Conservation (phyloP, 2,888 invertebrate genomes). For the Coelopa pilipes region DNA sequence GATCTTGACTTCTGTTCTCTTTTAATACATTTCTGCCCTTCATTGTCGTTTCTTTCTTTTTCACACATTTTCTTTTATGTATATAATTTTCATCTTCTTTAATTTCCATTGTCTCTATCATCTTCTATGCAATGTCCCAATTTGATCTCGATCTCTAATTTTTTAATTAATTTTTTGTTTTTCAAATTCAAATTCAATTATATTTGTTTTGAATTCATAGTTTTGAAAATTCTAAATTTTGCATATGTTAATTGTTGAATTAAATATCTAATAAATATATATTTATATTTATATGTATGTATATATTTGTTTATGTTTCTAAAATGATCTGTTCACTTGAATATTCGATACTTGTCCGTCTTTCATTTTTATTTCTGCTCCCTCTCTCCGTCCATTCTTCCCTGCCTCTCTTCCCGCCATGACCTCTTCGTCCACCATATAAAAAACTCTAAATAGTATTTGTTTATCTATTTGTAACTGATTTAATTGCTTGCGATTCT, state of each 20-base stretch:
- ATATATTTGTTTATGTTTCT: background rate
- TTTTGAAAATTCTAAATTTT: slow-evolving; percentile 21
- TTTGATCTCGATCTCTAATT: background rate
- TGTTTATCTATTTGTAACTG: too few species aligned
- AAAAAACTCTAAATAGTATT: background rate
- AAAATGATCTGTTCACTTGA: background rate
- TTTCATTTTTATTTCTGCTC: background rate
- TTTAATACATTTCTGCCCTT: slow-evolving; percentile 9
- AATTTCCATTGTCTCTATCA: background rate
- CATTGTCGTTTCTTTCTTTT: slow-evolving; percentile 15
- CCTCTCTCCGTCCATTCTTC: background rate
- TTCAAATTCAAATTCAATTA: background rate
- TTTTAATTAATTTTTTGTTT: background rate
- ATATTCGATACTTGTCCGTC: background rate
- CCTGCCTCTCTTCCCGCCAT: background rate
- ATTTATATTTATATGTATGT: background rate
- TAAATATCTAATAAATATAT: slow-evolving; percentile 26
- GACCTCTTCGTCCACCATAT: background rate
- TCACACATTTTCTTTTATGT: slow-evolving; percentile 7
- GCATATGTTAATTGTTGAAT: slow-evolving; percentile 25
- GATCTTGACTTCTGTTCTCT: background rate
- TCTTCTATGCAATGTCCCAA: background rate
- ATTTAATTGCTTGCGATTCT: background rate
- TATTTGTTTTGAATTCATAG: too few species aligned
- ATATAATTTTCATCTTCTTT: background rate